phyloP scores from a whole-genome alignment of 2,797 vertebrate genomes.

The Hypotaenidia philippensis region DNA sequence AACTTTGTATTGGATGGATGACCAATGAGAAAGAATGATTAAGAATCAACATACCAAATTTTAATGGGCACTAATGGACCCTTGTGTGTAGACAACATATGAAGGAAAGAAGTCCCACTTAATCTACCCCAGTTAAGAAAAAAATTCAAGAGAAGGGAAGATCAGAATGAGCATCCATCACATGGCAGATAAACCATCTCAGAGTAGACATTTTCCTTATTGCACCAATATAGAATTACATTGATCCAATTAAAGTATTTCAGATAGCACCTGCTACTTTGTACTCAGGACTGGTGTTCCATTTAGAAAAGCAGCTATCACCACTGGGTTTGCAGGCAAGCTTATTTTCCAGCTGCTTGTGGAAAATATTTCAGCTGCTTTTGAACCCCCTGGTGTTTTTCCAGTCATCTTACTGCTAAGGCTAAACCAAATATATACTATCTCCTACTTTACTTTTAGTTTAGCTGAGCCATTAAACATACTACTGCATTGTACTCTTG shows the following conservation, averaged over 20 bases:
- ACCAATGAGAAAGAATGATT: neutral
- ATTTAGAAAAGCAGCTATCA: neutral
- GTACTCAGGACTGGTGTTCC: neutral
- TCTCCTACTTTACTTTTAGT: neutral
- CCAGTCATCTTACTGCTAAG: neutral
- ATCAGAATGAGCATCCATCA: neutral
- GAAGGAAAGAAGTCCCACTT: neutral
- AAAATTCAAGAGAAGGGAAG: neutral
- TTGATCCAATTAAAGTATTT: neutral
- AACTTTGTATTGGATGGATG: neutral
- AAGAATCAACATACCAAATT: neutral
- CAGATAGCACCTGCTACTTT: neutral
- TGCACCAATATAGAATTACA: neutral
- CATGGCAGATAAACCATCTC: neutral
- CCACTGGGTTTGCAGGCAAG: neutral
- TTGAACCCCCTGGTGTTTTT: slow-evolving; percentile 4
- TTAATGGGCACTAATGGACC: neutral
- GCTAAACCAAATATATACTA: neutral
- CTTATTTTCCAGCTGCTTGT: slow-evolving; percentile 8
- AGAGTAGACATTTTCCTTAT: neutral
- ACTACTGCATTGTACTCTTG: neutral
- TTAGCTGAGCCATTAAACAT: neutral
- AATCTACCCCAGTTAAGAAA: neutral
- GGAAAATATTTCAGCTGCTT: slow-evolving; percentile 15
- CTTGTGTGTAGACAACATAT: neutral